Base-by-base conservation (phyloP, 2,797 vertebrate species). In the Thunnus albacares region DNA sequence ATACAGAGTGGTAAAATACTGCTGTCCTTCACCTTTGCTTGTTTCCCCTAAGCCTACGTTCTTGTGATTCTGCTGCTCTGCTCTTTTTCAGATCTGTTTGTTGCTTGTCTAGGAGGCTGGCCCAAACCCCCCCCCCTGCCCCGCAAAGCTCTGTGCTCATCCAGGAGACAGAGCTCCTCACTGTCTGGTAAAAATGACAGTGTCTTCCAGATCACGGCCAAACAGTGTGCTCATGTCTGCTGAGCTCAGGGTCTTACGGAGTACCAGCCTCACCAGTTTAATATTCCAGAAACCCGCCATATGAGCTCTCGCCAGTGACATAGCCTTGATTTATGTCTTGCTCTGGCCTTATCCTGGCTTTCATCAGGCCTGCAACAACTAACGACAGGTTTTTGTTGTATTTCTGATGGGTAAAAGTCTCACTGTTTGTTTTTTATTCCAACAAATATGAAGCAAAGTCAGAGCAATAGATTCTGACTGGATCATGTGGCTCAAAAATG, bases 211-310 rank as follows among this genome's bases (percentile, higher is more conserved):
- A 82, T 87, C 69, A 74, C 24, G 80, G 79, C 72, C 76, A 87
- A 79, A 88, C 72, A 79, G 55, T 80, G 78, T 61, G 71, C 47
- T 85, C 70, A 79, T 85, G 82, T 88, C 82, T 83, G 82, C 79
- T 73, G 72, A 88, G 82, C 81, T 67, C 74, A 69, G 67, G 61
- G 74, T 84, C 74, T 87, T 70, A 77, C 56, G 1, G 33, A 78
- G 70, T 3, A 80, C 65, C 77, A 83, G 75, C 82, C 66, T 76
- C 67, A 70, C 80, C 82, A 68, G 84, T 86, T 87, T 68, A 79
- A 68, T 76, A 84, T 80, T 88, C 65, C 75, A 79, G 64, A 87
- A 82, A 80, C 51, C 66, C 72, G 55, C 59, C 65, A 67, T 56
- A 61, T 68, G 75, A 83, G 73, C 64, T 51, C 35, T 62, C 45